Percentiles rank a stretch among this genome's conserved stretches.
Evolutionary conservation across 2,113 vertebrate genomes (phyloP).

Genomic region (Heteronetta atricapilla): DNA sequence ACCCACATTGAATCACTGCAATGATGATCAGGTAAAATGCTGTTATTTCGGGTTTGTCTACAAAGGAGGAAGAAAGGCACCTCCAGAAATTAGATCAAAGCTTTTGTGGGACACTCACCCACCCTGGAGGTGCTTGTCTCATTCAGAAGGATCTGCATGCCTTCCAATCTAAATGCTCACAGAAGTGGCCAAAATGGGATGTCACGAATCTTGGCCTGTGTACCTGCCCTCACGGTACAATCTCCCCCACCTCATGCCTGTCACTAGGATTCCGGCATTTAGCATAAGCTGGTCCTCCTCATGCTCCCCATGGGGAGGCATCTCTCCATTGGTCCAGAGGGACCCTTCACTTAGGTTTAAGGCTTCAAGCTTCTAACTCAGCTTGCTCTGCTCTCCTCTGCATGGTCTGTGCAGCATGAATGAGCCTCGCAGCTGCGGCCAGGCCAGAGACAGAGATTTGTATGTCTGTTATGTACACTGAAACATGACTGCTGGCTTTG

Average conservation of each 20-base stretch:
- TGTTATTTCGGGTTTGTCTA: background rate
- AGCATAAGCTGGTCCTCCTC: background rate
- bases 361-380: background rate
- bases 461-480: background rate
- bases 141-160: background rate
- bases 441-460: background rate
- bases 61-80: background rate
- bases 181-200: background rate
- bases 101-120: background rate
- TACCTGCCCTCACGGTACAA: rapidly evolving
- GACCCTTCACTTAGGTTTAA: background rate
- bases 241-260: background rate
- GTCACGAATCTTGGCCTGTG: background rate
- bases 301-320: background rate
- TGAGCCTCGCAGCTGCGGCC: background rate
- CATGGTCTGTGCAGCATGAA: background rate
- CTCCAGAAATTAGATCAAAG: background rate
- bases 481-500: background rate
- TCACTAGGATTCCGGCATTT: background rate
- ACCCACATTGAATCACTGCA: background rate
- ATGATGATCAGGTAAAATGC: background rate
- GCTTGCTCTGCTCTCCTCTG: background rate
- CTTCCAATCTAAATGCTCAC: background rate
- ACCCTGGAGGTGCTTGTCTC: background rate
- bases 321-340: background rate